Base-by-base conservation (phyloP, 2,797 vertebrate genomes). In the Cryptoblepharus egeriae region DNA sequence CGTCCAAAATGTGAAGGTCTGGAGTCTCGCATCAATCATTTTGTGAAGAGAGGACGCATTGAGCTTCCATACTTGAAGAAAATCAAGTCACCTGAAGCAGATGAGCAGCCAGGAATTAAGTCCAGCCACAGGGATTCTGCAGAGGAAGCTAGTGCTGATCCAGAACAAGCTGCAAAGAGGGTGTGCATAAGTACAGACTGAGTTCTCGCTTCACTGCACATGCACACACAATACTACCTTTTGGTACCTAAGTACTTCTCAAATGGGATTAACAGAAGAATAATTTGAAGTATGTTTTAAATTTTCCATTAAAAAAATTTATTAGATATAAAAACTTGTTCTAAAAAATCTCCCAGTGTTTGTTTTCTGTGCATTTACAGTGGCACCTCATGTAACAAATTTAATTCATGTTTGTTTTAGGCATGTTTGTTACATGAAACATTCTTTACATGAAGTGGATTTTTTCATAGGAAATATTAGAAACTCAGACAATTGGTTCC, bases 21-120 rank as follows among this genome's bases (percentile, higher is more conserved):
- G 91, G 98, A 99, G 92, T 97, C 97, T 6, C 95, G 97, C 71
- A 98, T 99, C 83, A 95, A 96, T 61, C 98, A 98, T 85, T 99
- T 97, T 75, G 96, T 98, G 69, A 97, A 95, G 35, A 95, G 97
- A 91, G 98, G 98, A 61, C 94, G 96, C 49, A 93, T 96, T 3
- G 87, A 92, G 0, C 69, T 84, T 8, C 91, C 93, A 52, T 77
- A 89, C 60, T 93, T 94, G 0, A 93, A 95, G 83, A 93, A 95
- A 85, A 75, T 69, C 77, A 89, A 0, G 1, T 5, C 2, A 16
- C 57, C 10, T 35, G 93, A 95, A 9, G 94, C 94, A 28, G 93
- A 93, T 12, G 95, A 94, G n/a, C 15, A 61, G 32, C 58, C 63
- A 0, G 84, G 92, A 10, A 75, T 18, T 81, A 94, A 92, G 87